Evolutionary conservation across 2,888 invertebrate species (phyloP).

Genomic region (Hirudinaria manillensis): DNA sequence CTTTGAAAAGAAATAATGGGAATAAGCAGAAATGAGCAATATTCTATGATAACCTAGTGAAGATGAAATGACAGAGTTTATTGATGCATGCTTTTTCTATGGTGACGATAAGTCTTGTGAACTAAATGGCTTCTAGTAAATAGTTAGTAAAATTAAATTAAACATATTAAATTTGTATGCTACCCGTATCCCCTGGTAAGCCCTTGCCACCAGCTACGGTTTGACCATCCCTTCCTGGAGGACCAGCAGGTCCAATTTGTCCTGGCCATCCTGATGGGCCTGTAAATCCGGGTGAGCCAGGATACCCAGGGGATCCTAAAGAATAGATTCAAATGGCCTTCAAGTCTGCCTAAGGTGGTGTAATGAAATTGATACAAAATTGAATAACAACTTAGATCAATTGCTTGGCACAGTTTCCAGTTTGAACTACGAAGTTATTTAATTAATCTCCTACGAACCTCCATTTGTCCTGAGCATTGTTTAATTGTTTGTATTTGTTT

Average conservation of each 20-base stretch:
- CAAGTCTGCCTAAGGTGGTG: too few species aligned
- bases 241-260: conserved; percentile 16
- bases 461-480: neutral
- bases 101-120: neutral
- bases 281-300: conserved; percentile 7
- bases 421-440: neutral
- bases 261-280: conserved; percentile 9
- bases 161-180: neutral
- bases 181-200: conserved; percentile 20
- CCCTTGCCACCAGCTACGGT: neutral
- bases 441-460: neutral
- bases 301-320: neutral
- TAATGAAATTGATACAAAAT: too few species aligned
- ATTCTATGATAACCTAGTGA: too few species aligned
- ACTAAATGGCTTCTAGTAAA: neutral
- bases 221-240: conserved; percentile 10
- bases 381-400: too few species aligned
- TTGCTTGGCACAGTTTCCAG: too few species aligned
- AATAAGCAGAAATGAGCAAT: neutral
- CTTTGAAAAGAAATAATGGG: neutral
- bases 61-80: too few species aligned
- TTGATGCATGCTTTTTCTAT: too few species aligned
- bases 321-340: neutral
- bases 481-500: neutral
- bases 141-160: neutral